Base-by-base conservation (phyloP, 2,797 vertebrate genomes). In the Balearica regulorum region DNA sequence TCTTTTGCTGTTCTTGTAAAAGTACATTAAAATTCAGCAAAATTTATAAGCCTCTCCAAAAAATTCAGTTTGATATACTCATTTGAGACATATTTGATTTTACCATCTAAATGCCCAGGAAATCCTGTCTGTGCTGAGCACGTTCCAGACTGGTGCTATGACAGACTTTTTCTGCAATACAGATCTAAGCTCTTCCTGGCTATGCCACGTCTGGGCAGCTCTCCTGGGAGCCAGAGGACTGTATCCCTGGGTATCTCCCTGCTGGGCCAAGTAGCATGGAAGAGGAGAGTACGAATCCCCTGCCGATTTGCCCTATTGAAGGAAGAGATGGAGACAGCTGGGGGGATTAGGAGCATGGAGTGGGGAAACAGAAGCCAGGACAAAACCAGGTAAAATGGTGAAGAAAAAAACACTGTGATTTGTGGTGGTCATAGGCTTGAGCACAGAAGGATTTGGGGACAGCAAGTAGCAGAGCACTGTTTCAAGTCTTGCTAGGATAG, bases 31-130 rank as follows among this genome's bases (percentile, higher is more conserved):
- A 86, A 93, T 93, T 95, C 69, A 90, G 66, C 25, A 53, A 53
- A 75, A 77, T n/a, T 90, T 85, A 14, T 11, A 78, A 83, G 61
- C 10, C 53, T 58, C 54, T 84, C n/a, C 10, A 71, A 91, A 93
- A 91, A 90, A 84, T 43, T 81, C 85, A 44, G 49, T 89, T 89
- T 87, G 79, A 93, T 85, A 60, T 37, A 33, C 71, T 95, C 44
- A 60, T 89, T 93, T 81, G 48, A 88, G 69, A 81, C 29, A 31
- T 28, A 41, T 88, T 58, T 91, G 65, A 90, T 61, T 92, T 90
- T 72, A 72, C 46, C 9, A 70, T 33, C 55, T 86, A 81, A 90
- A 88, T 31, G 29, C 65, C 24, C 43, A 65, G 29, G 54, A 95
- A 86, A 86, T 71, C 49, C 61, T 69, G 7, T n/a, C 49, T 86